These are phyloP conservation scores for Pangasius djambal DNA, from an alignment of 2,797 vertebrate genomes.

Conservation along the genomic window DNA sequence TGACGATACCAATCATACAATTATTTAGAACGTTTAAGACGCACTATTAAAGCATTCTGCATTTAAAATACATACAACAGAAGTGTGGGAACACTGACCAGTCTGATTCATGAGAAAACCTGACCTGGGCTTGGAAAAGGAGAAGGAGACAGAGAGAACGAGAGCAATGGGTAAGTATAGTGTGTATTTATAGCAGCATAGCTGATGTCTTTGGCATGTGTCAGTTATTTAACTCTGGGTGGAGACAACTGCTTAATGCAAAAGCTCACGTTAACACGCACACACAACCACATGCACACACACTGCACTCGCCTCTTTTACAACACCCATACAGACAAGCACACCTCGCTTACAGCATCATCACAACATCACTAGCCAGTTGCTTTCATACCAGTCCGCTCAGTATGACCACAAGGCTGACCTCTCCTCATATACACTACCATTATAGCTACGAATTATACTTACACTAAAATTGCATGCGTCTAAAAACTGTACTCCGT, in stretches of 20 bases:
- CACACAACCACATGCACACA: background rate
- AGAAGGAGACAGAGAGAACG: background rate
- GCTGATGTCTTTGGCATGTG: conserved; percentile 52
- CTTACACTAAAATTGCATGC: background rate
- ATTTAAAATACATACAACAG: background rate
- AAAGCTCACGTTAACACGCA: background rate
- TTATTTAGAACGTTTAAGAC: background rate
- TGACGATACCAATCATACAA: background rate
- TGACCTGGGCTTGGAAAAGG: background rate
- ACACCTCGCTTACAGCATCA: background rate
- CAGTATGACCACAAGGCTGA: conserved; percentile 12
- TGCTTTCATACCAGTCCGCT: background rate
- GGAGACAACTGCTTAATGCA: conserved; percentile 27
- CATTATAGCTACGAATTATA: conserved; percentile 25
- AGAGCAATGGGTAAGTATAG: conserved; percentile 45
- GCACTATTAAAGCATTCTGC: background rate
- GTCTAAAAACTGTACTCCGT: conserved; percentile 17
- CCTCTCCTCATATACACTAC: conserved; percentile 30
- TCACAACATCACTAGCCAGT: background rate
- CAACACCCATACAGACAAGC: background rate
- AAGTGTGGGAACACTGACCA: conserved; percentile 20
- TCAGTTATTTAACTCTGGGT: conserved; percentile 50
- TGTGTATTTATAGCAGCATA: conserved; percentile 41
- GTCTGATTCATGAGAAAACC: conserved; percentile 23
- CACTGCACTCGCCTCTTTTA: background rate